Percentiles rank a stretch among this genome's conserved stretches.
phyloP scores from a whole-genome alignment of 2,113 vertebrate species.

The Campylomormyrus numenius region DNA sequence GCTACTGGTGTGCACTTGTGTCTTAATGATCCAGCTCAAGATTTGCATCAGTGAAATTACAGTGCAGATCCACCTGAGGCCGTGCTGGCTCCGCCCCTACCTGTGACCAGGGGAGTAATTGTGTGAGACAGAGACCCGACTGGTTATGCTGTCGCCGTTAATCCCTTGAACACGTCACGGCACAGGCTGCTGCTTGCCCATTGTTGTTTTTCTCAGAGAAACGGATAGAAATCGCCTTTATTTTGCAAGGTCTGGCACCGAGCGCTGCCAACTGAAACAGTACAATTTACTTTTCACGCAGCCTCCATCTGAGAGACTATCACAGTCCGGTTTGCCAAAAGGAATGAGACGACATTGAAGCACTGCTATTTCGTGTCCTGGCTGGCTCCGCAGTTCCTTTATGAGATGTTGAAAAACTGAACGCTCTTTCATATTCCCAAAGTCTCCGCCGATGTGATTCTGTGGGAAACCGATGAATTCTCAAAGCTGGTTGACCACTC shows the following conservation, averaged over 20 bases:
- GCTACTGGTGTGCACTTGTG: background rate
- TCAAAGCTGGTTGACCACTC: background rate
- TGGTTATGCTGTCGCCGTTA: constrained; percentile 43
- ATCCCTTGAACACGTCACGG: constrained; percentile 2
- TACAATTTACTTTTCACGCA: constrained; percentile 15
- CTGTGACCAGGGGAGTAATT: constrained; percentile 26
- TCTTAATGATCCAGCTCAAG: background rate
- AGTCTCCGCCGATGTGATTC: background rate
- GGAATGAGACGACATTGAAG: constrained; percentile 36
- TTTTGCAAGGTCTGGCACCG: constrained; percentile 35
- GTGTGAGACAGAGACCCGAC: constrained; percentile 36
- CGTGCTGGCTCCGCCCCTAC: constrained; percentile 13
- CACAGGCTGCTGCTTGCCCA: constrained; percentile 32
- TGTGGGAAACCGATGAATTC: background rate
- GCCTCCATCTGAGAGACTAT: constrained; percentile 30
- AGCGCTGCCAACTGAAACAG: constrained; percentile 14
- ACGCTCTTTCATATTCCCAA: background rate
- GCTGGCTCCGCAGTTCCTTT: constrained; percentile 3
- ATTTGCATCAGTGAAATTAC: background rate
- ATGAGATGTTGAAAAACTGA: background rate
- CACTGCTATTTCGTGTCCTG: constrained; percentile 23
- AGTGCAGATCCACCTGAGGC: constrained; percentile 25
- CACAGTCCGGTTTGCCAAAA: constrained; percentile 15
- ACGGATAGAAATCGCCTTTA: constrained; percentile 23
- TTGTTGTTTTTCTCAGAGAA: constrained; percentile 40